Conservation (phyloP, 2,797 vertebrate species). For the Amblyopsis hoosieri region DNA sequence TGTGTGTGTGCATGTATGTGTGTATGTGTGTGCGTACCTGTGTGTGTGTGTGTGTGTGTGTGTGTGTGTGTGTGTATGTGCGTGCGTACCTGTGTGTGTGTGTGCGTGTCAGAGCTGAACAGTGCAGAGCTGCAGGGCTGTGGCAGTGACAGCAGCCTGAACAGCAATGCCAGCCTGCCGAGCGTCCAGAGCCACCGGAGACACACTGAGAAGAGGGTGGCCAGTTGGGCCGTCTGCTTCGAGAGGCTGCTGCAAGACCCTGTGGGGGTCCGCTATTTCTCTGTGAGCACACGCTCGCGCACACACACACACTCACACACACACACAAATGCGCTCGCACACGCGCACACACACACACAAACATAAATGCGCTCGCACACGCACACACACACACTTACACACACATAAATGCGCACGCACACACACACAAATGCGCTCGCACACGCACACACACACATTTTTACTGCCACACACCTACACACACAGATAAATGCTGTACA, state of each 20-base stretch:
- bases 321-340: too few species aligned
- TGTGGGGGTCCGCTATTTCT: constrained; percentile 92
- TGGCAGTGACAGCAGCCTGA: constrained; percentile 92
- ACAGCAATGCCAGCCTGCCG: constrained; percentile 97
- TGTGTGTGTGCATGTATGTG: constrained; percentile 3
- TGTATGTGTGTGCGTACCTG: constrained; percentile 1
- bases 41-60: neutral
- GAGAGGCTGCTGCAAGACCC: constrained; percentile 96
- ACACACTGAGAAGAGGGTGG: constrained; percentile 89
- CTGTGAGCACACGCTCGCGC: constrained; percentile 72
- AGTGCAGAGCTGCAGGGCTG: constrained; percentile 92
- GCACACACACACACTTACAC: neutral
- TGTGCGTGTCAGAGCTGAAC: constrained; percentile 84
- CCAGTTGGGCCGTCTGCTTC: constrained; percentile 97
- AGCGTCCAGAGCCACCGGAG: constrained; percentile 93
- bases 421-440: too few species aligned
- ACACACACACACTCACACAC: neutral
- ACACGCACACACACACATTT: constrained; percentile 5
- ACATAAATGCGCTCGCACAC: neutral
- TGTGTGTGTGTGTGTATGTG: neutral
- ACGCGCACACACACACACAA: constrained; percentile 5
- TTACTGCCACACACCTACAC: neutral
- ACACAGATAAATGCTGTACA: too few species aligned
- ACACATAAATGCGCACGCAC: neutral
- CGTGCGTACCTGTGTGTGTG: neutral